These are phyloP conservation scores for Podargus strigoides DNA, from an alignment of 2,797 vertebrate species.

Conservation along the genomic window DNA sequence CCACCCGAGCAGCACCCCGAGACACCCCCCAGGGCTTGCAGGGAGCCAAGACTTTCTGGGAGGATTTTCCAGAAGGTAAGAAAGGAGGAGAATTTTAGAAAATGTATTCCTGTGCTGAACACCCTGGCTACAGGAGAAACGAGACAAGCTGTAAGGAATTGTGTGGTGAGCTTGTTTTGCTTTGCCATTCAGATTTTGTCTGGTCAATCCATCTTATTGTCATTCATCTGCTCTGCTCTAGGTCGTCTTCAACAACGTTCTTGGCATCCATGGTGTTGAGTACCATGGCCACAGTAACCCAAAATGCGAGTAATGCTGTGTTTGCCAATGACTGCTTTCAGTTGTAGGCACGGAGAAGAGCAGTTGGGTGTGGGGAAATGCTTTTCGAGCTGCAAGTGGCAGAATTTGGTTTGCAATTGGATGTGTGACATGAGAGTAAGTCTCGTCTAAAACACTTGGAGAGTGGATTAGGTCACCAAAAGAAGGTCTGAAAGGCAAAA, in stretches of 20 bases:
- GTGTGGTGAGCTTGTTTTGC: neutral
- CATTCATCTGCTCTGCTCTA: neutral
- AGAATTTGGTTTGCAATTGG: neutral
- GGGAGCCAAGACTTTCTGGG: conserved; percentile 7
- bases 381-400: neutral
- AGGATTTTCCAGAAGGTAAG: conserved; percentile 20
- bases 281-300: neutral
- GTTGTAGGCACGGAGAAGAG: neutral
- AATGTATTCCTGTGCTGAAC: neutral
- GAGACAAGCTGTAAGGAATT: neutral
- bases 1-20: neutral
- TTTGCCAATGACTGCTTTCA: neutral
- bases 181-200: neutral
- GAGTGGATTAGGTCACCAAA: neutral
- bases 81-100: neutral
- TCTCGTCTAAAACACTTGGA: neutral
- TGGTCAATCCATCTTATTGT: neutral
- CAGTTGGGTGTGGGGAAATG: neutral
- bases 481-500: neutral
- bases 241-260: neutral
- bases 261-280: neutral
- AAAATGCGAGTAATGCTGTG: neutral
- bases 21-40: neutral
- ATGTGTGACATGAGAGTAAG: neutral
- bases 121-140: neutral